A percentile compares a stretch with the other conserved stretches of the same genome.
Conservation (phyloP, 2,113 vertebrate species). For the Ammodytes dubius region DNA sequence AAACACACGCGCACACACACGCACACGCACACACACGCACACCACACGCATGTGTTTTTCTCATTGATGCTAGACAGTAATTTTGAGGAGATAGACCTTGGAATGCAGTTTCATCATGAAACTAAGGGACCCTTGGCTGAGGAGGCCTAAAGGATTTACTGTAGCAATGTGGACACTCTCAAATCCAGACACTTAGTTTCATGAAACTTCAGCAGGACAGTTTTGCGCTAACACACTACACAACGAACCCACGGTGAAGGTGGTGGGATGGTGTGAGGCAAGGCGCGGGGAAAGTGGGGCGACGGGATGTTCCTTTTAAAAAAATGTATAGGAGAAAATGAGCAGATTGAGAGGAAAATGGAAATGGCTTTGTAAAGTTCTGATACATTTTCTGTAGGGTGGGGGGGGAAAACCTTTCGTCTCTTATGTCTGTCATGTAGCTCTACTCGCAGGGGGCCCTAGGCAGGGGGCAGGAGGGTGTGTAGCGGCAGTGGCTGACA, state of each 20-base stretch:
- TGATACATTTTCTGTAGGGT: slow-evolving; percentile 51
- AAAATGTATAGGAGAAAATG: slow-evolving; percentile 62
- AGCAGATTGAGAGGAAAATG: slow-evolving; percentile 71
- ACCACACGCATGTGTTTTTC: slow-evolving; percentile 9
- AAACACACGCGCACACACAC: background rate
- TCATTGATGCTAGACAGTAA: slow-evolving; percentile 52
- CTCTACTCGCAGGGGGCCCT: slow-evolving; percentile 54
- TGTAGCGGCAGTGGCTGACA: slow-evolving; percentile 60
- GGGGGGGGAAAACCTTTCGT: slow-evolving; percentile 35
- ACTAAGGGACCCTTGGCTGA: slow-evolving; percentile 28
- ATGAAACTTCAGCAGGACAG: background rate
- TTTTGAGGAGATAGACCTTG: slow-evolving; percentile 68
- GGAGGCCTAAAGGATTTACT: slow-evolving; percentile 43
- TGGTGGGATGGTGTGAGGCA: slow-evolving; percentile 41
- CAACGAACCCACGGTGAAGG: slow-evolving; percentile 36
- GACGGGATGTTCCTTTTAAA: slow-evolving; percentile 46
- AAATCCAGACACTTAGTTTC: background rate
- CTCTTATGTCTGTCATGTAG: slow-evolving; percentile 57
- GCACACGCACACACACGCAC: too few relatives aligned
- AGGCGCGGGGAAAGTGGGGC: slow-evolving; percentile 16
- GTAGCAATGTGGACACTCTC: slow-evolving; percentile 17
- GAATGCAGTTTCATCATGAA: slow-evolving; percentile 71
- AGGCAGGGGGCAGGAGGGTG: slow-evolving; percentile 60
- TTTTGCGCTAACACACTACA: background rate
- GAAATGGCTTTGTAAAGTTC: slow-evolving; percentile 55